phyloP scores from a whole-genome alignment of 1,140 invertebrate species.

The Pseudomyrmex pallidus region DNA sequence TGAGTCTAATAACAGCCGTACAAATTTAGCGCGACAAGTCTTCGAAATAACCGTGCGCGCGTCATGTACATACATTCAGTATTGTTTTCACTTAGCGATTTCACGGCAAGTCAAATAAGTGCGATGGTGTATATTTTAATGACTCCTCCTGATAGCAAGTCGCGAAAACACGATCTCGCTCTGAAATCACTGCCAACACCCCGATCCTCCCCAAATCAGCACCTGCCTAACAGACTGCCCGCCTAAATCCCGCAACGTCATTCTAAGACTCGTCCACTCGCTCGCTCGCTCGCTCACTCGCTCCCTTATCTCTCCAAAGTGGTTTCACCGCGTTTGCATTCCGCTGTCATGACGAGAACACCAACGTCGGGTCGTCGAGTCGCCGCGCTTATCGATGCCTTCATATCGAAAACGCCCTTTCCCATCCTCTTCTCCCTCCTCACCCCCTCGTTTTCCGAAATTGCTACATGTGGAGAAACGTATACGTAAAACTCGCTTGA shows the following conservation, averaged over 20 bases:
- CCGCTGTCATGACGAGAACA: neutral
- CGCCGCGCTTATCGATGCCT: conserved; percentile 17
- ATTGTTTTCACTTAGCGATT: conserved; percentile 19
- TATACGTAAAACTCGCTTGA: conserved; percentile 18
- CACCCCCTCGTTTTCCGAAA: conserved; percentile 31
- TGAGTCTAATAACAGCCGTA: too few species aligned
- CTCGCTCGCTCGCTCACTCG: conserved; percentile 16
- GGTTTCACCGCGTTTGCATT: neutral
- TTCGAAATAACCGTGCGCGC: too few species aligned
- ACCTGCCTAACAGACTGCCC: conserved; percentile 76
- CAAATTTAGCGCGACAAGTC: too few species aligned
- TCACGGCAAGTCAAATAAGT: conserved; percentile 38
- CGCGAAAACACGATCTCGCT: conserved; percentile 53
- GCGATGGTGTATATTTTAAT: conserved; percentile 58
- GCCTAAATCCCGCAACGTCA: conserved; percentile 76
- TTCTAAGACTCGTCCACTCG: conserved; percentile 56
- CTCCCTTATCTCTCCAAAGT: neutral
- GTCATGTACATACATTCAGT: neutral
- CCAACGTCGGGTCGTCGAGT: neutral
- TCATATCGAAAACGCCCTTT: neutral
- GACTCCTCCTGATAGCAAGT: conserved; percentile 53
- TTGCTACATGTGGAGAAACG: conserved; percentile 7
- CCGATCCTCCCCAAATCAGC: conserved; percentile 80
- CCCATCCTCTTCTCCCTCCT: neutral
- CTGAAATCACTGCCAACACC: conserved; percentile 60